These are phyloP conservation scores for Corbicula japonica DNA, from an alignment of 2,888 invertebrate genomes.

Conservation along the genomic window DNA sequence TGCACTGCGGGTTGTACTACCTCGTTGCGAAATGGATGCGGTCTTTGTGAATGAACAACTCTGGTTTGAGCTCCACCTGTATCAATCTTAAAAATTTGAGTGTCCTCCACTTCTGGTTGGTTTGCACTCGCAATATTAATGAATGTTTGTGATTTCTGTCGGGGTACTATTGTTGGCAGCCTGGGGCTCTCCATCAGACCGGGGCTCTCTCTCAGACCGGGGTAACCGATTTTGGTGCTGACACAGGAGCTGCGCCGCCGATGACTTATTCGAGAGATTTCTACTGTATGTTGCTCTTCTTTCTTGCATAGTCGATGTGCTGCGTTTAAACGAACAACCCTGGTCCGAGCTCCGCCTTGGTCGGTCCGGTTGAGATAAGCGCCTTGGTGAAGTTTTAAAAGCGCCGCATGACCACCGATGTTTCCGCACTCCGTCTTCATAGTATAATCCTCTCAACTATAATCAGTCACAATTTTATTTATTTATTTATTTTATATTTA, in stretches of 20 bases:
- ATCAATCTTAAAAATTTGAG: too few relatives aligned
- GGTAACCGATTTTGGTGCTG: too few relatives aligned
- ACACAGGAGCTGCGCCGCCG: not conserved
- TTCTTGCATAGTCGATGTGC: not conserved
- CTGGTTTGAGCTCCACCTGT: not conserved
- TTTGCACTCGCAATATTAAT: too few relatives aligned
- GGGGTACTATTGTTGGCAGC: too few relatives aligned
- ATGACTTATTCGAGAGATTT: not conserved
- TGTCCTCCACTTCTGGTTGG: too few relatives aligned
- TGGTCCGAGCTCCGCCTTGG: not conserved
- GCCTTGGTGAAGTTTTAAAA: slow-evolving; percentile 18
- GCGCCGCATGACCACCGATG: slow-evolving; percentile 13
- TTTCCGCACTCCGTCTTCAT: slow-evolving; percentile 31
- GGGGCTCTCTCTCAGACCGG: too few relatives aligned
- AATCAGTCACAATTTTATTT: too few relatives aligned
- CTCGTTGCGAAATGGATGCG: too few relatives aligned
- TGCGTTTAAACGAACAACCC: slow-evolving; percentile 2
- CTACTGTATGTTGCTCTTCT: not conserved
- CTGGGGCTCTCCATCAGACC: too few relatives aligned
- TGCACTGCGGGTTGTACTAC: not conserved
- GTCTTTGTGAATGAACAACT: slow-evolving; percentile 10
- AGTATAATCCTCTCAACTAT: not conserved
- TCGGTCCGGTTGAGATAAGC: slow-evolving; percentile 17
- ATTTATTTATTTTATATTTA: too few relatives aligned
- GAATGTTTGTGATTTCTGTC: too few relatives aligned